Evolutionary conservation across 2,888 invertebrate genomes (phyloP).

Genomic region (Temnothorax rugatulus): DNA sequence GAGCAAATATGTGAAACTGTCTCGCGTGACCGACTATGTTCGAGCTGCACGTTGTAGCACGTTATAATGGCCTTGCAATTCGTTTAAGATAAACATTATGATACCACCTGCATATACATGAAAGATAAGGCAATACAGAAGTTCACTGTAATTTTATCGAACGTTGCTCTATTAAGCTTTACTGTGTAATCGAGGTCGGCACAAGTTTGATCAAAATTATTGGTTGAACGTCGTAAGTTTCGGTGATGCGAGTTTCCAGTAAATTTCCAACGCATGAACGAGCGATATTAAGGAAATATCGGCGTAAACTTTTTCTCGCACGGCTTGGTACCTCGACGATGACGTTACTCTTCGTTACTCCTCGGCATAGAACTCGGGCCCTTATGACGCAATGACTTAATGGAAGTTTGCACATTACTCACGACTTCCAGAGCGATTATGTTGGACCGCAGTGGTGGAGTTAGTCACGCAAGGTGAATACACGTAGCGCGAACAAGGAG

Average conservation of each 20-base stretch:
- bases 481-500: slow-evolving; percentile 68
- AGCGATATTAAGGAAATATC: slow-evolving; percentile 40
- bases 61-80: slow-evolving; percentile 12
- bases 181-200: background rate
- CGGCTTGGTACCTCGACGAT: slow-evolving; percentile 51
- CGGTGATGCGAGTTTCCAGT: background rate
- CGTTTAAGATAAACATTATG: background rate
- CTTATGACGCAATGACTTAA: slow-evolving; percentile 76
- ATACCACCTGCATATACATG: background rate
- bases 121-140: background rate
- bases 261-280: slow-evolving; percentile 4
- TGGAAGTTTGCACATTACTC: slow-evolving; percentile 77
- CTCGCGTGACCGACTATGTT: slow-evolving; percentile 45
- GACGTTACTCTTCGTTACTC: slow-evolving; percentile 56
- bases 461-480: slow-evolving; percentile 77
- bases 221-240: slow-evolving; percentile 25
- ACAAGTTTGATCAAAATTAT: slow-evolving; percentile 10
- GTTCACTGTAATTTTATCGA: background rate
- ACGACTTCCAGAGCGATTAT: slow-evolving; percentile 71
- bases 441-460: slow-evolving; percentile 71
- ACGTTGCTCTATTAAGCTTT: slow-evolving; percentile 23
- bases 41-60: background rate
- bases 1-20: slow-evolving; percentile 23
- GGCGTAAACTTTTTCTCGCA: slow-evolving; percentile 59
- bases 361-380: slow-evolving; percentile 50